phyloP scores from a whole-genome alignment of 2,113 vertebrate species.

The Alouatta palliata region DNA sequence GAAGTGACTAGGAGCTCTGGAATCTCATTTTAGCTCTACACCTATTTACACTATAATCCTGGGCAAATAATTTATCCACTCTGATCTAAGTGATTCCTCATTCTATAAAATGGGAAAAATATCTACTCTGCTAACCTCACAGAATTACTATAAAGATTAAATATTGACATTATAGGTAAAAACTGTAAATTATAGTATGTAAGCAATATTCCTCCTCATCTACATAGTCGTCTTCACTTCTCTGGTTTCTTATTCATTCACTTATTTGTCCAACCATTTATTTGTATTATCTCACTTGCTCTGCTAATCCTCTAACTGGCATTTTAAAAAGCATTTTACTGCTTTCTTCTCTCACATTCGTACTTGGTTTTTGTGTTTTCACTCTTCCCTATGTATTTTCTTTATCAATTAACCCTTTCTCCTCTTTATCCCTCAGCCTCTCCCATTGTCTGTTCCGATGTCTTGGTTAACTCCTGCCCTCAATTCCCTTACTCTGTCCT shows the following conservation, averaged over 20 bases:
- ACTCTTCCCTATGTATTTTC: not conserved
- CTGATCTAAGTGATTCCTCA: not conserved
- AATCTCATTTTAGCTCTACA: not conserved
- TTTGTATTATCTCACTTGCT: not conserved
- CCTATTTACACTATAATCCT: not conserved
- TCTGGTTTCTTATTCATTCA: not conserved
- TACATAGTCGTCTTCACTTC: not conserved
- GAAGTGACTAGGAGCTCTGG: not conserved
- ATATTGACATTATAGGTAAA: not conserved
- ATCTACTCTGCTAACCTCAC: not conserved
- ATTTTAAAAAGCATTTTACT: not conserved
- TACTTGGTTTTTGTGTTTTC: not conserved
- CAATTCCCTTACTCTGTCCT: not conserved
- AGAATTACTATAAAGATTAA: not conserved
- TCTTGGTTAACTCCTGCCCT: not conserved
- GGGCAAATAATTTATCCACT: not conserved
- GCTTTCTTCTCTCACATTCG: not conserved
- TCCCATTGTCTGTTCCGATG: not conserved
- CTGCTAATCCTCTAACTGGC: not conserved
- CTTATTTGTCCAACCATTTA: not conserved
- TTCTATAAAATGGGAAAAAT: conserved; percentile 2
- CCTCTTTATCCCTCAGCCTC: not conserved
- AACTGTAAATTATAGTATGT: not conserved
- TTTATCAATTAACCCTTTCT: not conserved
- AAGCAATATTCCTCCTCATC: not conserved